Evolutionary conservation across 2,888 invertebrate species (phyloP).

Genomic region (Hanleya hanleyi): DNA sequence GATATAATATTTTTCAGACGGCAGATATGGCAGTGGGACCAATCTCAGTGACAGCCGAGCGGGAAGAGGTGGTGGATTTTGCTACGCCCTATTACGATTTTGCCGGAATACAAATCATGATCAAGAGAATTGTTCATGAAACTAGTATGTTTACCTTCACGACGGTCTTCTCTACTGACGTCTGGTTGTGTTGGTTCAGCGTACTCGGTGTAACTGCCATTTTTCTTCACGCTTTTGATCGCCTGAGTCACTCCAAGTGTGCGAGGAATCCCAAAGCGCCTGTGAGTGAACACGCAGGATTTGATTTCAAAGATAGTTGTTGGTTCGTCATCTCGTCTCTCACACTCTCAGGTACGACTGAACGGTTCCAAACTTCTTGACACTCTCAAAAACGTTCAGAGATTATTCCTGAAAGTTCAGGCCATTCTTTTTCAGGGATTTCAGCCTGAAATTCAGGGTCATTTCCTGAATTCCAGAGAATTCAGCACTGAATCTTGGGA

Average conservation of each 20-base stretch:
- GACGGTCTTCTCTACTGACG: conserved; percentile 90
- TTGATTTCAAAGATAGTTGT: conserved; percentile 89
- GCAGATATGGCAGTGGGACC: conserved; percentile 89
- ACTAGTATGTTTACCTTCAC: conserved; percentile 94
- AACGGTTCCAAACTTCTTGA: no score
- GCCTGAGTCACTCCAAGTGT: conserved; percentile 88
- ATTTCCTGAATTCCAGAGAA: no score
- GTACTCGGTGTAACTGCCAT: conserved; percentile 87
- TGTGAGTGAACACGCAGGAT: neutral
- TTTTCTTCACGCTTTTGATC: conserved; percentile 91
- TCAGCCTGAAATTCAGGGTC: no score
- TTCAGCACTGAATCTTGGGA: no score
- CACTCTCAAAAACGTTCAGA: no score
- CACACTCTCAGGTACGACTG: conserved; percentile 81
- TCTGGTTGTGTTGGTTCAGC: conserved; percentile 86
- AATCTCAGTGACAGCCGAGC: conserved; percentile 91
- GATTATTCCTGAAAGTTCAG: no score
- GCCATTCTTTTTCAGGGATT: no score
- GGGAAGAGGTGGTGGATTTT: conserved; percentile 92
- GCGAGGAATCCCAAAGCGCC: conserved; percentile 81
- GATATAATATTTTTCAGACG: conserved; percentile 80
- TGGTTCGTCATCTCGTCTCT: conserved; percentile 96
- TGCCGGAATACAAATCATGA: conserved; percentile 92
- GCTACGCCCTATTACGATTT: conserved; percentile 94
- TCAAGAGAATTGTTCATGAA: conserved; percentile 86